Evolutionary conservation across 2,113 vertebrate species (phyloP), one percentile per base, ranked within the genome.

Genomic region (Brachirus orientalis): DNA sequence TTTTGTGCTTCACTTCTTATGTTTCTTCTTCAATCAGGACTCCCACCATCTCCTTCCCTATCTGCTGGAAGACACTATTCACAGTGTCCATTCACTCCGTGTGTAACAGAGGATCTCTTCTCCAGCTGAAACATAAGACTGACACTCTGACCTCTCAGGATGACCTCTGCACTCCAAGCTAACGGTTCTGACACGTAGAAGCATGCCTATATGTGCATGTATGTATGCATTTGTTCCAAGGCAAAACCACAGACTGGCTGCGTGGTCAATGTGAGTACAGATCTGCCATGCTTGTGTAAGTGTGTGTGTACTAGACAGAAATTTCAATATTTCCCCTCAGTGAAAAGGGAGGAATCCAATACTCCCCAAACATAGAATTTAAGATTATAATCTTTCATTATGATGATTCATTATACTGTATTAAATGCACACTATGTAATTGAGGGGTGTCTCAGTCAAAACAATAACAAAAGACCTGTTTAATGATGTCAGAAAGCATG

Each of bases 101-200:
- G 22, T 37, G 58, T 47, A 84, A 88, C 80, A 88, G 82, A 87
- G 66, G 55, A 71, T 12, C 80, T 84, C 81, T 73, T 86, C 85
- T 84, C 36, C 47, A 38, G 72, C 55, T 77, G 88, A 87, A 90
- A 91, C 71, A 69, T 58, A 85, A 90, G 63, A 75, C 86, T 67
- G 54, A 75, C 74, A 67, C 59, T 66, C 18, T 86, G 81, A 89
- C 88, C 83, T 66, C 43, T 50, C 22, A 11, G 52, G 57, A 45
- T 74, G 84, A 89, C 81, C 87, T 84, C 8, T 82, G 85, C 55
- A 63, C 82, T 69, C 48, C 41, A 45, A 64, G 68, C 77, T 77
- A 72, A 63, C 59, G 8, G 48, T 53, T 73, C 66, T 63, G 80
- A 87, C 88, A 90, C 61, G 37, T 63, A 84, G 47, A 69, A 76